Conservation (phyloP, 2,888 invertebrate species). For the Parnassius mnemosyne region DNA sequence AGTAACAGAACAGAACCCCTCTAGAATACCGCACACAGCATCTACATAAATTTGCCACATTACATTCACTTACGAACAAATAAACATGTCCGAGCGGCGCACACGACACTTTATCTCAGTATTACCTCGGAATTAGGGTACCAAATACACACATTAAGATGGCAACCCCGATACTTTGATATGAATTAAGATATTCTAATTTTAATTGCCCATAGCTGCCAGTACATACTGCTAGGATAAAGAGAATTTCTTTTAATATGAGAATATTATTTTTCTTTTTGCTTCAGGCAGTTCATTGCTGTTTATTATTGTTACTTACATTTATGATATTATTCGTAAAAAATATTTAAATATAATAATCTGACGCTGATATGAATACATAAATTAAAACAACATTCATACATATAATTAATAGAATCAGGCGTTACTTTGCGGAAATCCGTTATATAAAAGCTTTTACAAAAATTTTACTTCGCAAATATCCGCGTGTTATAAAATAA, state of each 20-base stretch:
- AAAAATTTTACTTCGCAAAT: too few relatives aligned
- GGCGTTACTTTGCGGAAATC: too few relatives aligned
- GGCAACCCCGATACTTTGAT: slow-evolving; percentile 81
- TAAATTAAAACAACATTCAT: too few relatives aligned
- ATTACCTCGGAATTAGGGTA: slow-evolving; percentile 76
- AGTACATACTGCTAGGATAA: slow-evolving; percentile 16
- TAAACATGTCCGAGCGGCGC: slow-evolving; percentile 70
- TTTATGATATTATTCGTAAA: too few relatives aligned
- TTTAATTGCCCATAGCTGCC: slow-evolving; percentile 65
- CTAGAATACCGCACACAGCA: slow-evolving; percentile 24
- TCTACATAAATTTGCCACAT: slow-evolving; percentile 39
- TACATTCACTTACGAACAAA: slow-evolving; percentile 72
- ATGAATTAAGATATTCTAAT: slow-evolving; percentile 88
- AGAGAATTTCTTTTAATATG: slow-evolving; percentile 8
- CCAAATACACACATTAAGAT: slow-evolving; percentile 72
- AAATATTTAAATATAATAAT: too few relatives aligned
- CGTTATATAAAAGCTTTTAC: too few relatives aligned
- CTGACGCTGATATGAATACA: too few relatives aligned
- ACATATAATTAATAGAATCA: too few relatives aligned
- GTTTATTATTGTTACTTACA: too few relatives aligned
- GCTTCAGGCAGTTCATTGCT: not conserved
- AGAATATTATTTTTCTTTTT: slow-evolving; percentile 7
- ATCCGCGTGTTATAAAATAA: too few relatives aligned
- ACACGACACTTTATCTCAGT: slow-evolving; percentile 56
- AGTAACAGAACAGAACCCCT: slow-evolving; percentile 22